A percentile compares a stretch with the other conserved stretches of the same genome.
Conservation (phyloP, 2,797 vertebrate genomes). For the Amazona ochrocephala region DNA sequence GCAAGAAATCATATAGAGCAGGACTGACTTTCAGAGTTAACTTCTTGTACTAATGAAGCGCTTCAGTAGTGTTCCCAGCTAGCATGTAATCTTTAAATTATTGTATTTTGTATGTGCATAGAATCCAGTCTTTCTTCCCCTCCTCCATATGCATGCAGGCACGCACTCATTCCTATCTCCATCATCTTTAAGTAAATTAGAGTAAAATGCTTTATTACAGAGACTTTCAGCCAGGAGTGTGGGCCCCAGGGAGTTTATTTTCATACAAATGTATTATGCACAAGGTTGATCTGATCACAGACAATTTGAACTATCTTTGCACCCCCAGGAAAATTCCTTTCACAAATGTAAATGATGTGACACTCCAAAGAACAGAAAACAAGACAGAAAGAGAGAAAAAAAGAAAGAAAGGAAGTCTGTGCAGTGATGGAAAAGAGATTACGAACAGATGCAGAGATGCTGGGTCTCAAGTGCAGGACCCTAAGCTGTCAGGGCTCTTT, state of each 20-base stretch:
- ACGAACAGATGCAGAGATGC: background rate
- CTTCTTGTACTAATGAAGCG: background rate
- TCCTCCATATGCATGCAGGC: conserved; percentile 32
- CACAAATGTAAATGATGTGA: conserved; percentile 76
- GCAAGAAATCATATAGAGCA: background rate
- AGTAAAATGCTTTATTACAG: conserved; percentile 78
- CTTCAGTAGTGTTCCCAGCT: background rate
- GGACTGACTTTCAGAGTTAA: background rate
- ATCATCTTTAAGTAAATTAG: conserved; percentile 78
- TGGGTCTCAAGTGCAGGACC: background rate
- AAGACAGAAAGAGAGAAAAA: conserved; percentile 14
- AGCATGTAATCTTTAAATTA: conserved; percentile 34
- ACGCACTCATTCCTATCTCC: conserved; percentile 65
- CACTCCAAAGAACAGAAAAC: conserved; percentile 66
- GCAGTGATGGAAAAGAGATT: background rate
- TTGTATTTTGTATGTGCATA: background rate
- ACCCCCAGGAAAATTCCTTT: conserved; percentile 78
- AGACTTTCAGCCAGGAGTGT: conserved; percentile 71
- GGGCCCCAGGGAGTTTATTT: conserved; percentile 75
- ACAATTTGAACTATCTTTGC: conserved; percentile 74
- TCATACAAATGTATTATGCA: conserved; percentile 80
- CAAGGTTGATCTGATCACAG: conserved; percentile 80
- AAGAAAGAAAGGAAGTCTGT: background rate
- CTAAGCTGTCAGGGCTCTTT: background rate
- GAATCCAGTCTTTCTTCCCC: background rate